Base-by-base conservation (phyloP, 2,113 vertebrate species). In the Dipodomys spectabilis region DNA sequence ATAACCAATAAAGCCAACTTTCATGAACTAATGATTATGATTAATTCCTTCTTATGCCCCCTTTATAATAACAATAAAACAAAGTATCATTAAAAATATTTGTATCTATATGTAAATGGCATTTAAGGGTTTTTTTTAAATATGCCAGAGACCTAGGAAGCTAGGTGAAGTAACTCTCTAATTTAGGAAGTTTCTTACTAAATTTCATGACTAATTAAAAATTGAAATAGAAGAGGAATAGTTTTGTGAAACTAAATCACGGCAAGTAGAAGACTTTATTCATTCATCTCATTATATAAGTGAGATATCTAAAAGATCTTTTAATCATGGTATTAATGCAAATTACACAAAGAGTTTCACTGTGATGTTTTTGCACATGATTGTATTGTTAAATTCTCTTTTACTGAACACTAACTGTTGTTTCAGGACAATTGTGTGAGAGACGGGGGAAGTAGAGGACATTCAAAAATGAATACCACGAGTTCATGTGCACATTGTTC, bases 91-190 rank as follows among this genome's bases (percentile, higher is more conserved):
- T 28, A 49, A 87, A 87, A 93, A 32, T 23, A 82, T 67, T 86
- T 90, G 39, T 68, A 72, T 45, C 75, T 95, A 68, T 79, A 90
- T 73, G 89, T 82, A 88, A 78, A 57, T 80, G 5, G 73, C 68
- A 79, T 57, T 74, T 69, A 60, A 81, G 2, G 49, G 12, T 45
- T 72, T 68, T 72, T 64, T 92, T 67, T 44, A 0, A 78, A 75
- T 35, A 30, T 49, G 2, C 39, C n/a, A 49, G 8, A n/a, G 44
- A 12, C 18, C 1, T 20, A 78, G 84, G 73, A 89, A 91, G 7
- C 30, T 91, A 45, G 92, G 22, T 75, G 27, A 92, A 57, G 6
- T 60, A 3, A 71, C 22, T 57, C 45, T 57, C 53, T 57, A 57
- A 57, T 57, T 57, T 57, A 57, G 12, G 11, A 57, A 65, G 9